Evolutionary conservation across 2,888 invertebrate species (phyloP), one percentile per base, ranked within the genome.

Genomic region (Hirtodrosophila trivittata): DNA sequence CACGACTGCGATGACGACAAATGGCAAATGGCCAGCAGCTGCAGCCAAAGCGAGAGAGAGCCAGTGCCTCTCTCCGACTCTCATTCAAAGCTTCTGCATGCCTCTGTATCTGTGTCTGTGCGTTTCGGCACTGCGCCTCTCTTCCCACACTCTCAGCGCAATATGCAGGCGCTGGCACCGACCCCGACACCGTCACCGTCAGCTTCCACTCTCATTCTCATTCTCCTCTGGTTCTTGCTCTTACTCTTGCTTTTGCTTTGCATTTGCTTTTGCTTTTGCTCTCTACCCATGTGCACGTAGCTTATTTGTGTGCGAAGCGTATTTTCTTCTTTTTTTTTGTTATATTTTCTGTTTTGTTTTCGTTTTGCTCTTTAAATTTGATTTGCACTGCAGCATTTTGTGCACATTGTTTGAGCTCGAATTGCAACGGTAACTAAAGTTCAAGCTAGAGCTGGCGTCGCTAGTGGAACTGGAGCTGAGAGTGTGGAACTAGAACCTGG

Each of bases 331-430:
- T 62, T 43, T 43, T 59, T 62, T 51, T 46, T 45, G 46, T 39
- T 56, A 10, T 45, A 60, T 32, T 52, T 60, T 25, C 54, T 63
- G 35, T 49, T 67, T 43, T 32, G 43, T 46, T 50, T 42, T 52
- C 16, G 35, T 26, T 55, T 47, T 41, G 28, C 47, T 32, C 80
- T 73, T 80, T 83, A 78, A 83, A 72, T 75, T 73, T 66, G 76
- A 69, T 86, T 80, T 85, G 66, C 80, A 66, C 26, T 77, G 58
- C 66, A 58, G 47, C 63, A 66, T 75, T 71, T 60, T 63, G 68
- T 55, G 75, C 51, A 47, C 47, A 50, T 37, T 54, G 66, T 35
- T 56, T 32, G 6, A 25, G 41, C 32, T 18, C 4, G 1, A 32
- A 39, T 13, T 38, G 37, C 55, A 55, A 38, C 66, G 49, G 54